Percentiles rank a stretch among this genome's conserved stretches.
These are phyloP conservation scores for Ormyrus pomaceus DNA, from an alignment of 2,888 invertebrate species.

Conservation along the genomic window DNA sequence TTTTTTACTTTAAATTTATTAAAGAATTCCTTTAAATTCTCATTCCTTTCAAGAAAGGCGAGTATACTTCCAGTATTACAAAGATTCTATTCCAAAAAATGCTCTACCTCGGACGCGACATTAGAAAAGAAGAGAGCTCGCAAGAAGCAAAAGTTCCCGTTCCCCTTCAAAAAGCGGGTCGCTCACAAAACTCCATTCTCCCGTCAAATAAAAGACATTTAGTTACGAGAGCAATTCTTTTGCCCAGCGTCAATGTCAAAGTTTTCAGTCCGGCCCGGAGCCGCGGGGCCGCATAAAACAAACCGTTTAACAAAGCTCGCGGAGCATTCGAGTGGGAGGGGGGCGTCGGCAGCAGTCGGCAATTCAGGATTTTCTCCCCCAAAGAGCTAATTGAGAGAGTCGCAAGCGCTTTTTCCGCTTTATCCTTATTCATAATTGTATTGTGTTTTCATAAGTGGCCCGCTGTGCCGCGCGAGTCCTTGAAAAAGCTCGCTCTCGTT, in stretches of 20 bases:
- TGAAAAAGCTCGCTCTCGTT: constrained; percentile 43
- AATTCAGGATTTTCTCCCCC: background rate
- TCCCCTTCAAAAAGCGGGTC: too few relatives aligned
- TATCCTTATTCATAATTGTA: constrained; percentile 38
- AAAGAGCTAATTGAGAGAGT: constrained; percentile 20
- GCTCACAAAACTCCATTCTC: too few relatives aligned
- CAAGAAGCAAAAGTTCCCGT: too few relatives aligned
- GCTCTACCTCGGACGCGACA: too few relatives aligned
- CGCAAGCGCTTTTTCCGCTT: constrained; percentile 19
- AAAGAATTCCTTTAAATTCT: too few relatives aligned
- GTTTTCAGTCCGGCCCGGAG: background rate
- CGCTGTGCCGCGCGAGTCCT: background rate
- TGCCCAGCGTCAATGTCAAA: background rate
- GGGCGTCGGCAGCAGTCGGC: constrained; percentile 1
- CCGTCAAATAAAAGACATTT: background rate
- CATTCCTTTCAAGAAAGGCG: too few relatives aligned
- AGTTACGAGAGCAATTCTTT: background rate
- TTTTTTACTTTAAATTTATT: too few relatives aligned
- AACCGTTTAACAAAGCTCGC: constrained; percentile 11
- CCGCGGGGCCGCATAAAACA: background rate
- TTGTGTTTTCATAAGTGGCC: constrained; percentile 27
- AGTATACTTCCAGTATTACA: too few relatives aligned
- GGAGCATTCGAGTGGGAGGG: background rate
- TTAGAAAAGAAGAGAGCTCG: too few relatives aligned
- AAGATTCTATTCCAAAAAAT: too few relatives aligned